Evolutionary conservation across 2,797 vertebrate genomes (phyloP).

Genomic region (Anguilla megastoma): DNA sequence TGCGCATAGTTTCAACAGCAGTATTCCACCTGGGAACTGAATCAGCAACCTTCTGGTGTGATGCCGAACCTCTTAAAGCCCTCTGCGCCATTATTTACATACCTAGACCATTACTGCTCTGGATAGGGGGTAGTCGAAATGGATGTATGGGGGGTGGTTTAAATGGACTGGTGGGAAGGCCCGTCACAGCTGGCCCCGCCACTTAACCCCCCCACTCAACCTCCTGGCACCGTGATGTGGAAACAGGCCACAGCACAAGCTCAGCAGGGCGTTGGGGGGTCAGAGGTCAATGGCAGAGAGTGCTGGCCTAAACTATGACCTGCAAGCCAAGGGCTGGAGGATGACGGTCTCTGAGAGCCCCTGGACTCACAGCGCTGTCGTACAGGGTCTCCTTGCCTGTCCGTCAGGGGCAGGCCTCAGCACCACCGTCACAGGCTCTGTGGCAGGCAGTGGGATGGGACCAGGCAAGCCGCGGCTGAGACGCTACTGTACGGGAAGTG

Average conservation of each 20-base stretch:
- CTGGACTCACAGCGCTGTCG: background rate
- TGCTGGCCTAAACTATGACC: conserved; percentile 34
- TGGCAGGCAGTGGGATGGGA: background rate
- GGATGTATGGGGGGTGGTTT: conserved; percentile 43
- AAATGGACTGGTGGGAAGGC: conserved; percentile 69
- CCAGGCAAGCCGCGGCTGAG: conserved; percentile 15
- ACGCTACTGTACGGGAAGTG: conserved; percentile 47
- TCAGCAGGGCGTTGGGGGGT: conserved; percentile 59
- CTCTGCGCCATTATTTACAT: background rate
- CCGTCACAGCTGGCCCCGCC: conserved; percentile 69
- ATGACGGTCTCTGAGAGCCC: background rate
- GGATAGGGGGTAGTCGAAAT: background rate
- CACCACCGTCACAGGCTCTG: background rate
- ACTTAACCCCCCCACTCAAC: conserved; percentile 63
- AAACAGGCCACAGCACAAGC: conserved; percentile 54
- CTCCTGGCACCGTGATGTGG: conserved; percentile 70
- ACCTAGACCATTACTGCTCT: conserved; percentile 15
- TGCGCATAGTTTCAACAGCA: background rate
- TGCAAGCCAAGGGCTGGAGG: background rate
- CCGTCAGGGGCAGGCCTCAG: conserved; percentile 21
- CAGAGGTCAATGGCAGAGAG: conserved; percentile 61
- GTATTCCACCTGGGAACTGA: background rate
- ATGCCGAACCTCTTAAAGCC: background rate
- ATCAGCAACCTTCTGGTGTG: conserved; percentile 6
- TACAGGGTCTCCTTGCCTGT: background rate